Evolutionary conservation across 2,113 vertebrate species (phyloP), one percentile per base, ranked within the genome.

Genomic region (Fukomys damarensis): DNA sequence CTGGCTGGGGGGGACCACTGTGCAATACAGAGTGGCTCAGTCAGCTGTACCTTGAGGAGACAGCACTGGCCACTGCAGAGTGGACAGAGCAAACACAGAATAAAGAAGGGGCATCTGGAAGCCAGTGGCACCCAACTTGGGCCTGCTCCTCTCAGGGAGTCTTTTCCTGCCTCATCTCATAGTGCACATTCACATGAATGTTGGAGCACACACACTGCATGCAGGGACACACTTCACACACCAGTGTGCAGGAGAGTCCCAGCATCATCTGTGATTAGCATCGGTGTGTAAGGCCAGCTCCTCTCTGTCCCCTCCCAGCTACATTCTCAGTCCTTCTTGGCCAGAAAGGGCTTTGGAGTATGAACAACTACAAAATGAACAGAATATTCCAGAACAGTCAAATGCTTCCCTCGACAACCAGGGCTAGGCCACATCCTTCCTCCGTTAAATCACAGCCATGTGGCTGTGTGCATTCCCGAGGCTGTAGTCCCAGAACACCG

Each of bases 351-450:
- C 95, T 97, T 98, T 97, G 97, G 96, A 98, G 98, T 97, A 92
- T 97, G 98, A 98, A 98, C 98, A 98, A 98, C 91, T 98, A 91
- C 92, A 97, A 98, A 98, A 98, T 94, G 96, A 97, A 91, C 97
- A 91, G 95, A 97, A 95, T 98, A 95, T 98, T 98, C 58, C 8
- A 98, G 98, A 96, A 97, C 94, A 93, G 91, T 86, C 93, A 96
- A 91, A 16, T 41, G 84, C 87, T 97, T 98, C 91, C 97, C 96
- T 97, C 97, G 92, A 98, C 92, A 94, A 97, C 82, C 87, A 91
- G 94, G 98, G 94, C 92, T 97, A 96, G 86, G 96, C 94, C 85
- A 94, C 93, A 93, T 98, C 95, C 94, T 98, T 98, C 97, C 98
- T 95, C 96, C 97, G 70, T 98, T 97, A 98, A 98, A 97, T 98